Conservation (phyloP, 2,113 vertebrate genomes). For the Neolamprologus devosi region DNA sequence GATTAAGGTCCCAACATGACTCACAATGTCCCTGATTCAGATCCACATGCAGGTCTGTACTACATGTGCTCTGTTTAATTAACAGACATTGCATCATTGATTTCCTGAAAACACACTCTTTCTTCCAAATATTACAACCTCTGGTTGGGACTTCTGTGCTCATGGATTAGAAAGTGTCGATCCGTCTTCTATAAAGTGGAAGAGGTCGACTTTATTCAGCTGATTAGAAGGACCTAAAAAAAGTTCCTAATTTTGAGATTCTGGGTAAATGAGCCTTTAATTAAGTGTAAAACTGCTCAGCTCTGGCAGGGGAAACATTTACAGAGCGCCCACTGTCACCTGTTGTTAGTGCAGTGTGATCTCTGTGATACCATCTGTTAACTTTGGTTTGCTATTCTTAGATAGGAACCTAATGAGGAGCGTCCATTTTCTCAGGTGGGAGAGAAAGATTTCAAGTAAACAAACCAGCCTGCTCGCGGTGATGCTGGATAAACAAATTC, state of each 20-base stretch:
- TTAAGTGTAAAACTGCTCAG: background rate
- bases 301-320: background rate
- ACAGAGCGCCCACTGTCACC: background rate
- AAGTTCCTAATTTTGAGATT: background rate
- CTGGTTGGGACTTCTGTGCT: fast-evolving
- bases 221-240: background rate
- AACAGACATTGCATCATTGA: fast-evolving
- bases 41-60: background rate
- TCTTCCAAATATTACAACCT: background rate
- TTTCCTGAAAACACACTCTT: background rate
- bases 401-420: background rate
- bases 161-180: background rate
- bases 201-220: background rate
- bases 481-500: background rate
- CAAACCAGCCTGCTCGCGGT: background rate
- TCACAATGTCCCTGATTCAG: background rate
- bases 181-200: background rate
- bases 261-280: background rate
- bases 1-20: background rate
- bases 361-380: background rate
- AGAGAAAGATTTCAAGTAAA: background rate
- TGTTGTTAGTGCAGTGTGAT: background rate
- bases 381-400: background rate
- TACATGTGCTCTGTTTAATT: background rate
- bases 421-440: background rate